Evolutionary conservation across 2,888 invertebrate genomes (phyloP), one percentile per base, ranked within the genome.

Genomic region (Ormyrus pomaceus): DNA sequence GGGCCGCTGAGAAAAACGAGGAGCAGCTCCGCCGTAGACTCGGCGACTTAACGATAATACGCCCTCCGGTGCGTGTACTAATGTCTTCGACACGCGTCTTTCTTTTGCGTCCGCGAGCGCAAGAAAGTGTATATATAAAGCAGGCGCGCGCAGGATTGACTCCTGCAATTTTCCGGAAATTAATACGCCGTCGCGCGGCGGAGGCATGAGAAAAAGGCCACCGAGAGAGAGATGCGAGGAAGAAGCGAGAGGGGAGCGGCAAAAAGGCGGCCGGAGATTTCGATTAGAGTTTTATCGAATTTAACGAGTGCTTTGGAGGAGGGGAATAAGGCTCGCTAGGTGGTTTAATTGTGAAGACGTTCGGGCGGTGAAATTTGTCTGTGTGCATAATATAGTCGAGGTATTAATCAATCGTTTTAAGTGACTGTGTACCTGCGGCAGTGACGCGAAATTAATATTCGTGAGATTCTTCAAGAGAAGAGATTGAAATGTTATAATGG

Each of bases 91-190:
- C 53, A 34, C 68, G n/a, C 19, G 51, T 19, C 46, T 53, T 53
- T 48, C 72, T 53, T n/a, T 65, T 46, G 5, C 34, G 3, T 34
- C 34, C 34, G 34, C 34, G 34, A 2, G 34, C 34, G 34, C 51
- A 34, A 61, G 34, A 34, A 7, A 8, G n/a, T 65, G 13, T 50
- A 51, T 65, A 50, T 65, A 34, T 6, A 11, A 56, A 34, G 55
- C 56, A n/a, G 45, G 19, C 45, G 53, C 10, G 3, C 19, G 13
- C 0, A 34, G 9, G 45, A 6, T 19, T 50, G 62, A 7, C 13
- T 68, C 68, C 70, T 69, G 76, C 79, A 82, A 82, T 79, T 82
- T 82, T 79, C 81, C 79, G 73, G 76, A 79, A 82, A 82, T 82
- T 82, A 82, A 82, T 82, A 64, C 69, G 68, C 76, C 70, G 77